Evolutionary conservation across 2,888 invertebrate genomes (phyloP).

Genomic region (Amblyjoppa proteus): DNA sequence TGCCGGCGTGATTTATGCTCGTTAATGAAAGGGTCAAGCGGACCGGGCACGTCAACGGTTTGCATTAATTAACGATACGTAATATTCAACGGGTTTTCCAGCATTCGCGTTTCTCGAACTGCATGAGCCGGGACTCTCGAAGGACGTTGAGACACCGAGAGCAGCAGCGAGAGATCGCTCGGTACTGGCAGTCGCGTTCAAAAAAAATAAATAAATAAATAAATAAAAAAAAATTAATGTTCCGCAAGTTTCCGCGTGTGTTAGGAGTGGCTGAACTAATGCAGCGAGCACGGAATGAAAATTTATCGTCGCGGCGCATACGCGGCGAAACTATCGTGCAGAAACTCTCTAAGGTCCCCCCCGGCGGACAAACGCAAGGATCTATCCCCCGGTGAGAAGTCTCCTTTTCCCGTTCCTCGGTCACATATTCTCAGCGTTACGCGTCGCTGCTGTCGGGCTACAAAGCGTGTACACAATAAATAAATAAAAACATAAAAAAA

Average conservation of each 20-base stretch:
- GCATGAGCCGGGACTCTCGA: slow-evolving; percentile 42
- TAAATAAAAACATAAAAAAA: too few relatives aligned
- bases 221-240: slow-evolving; percentile 53
- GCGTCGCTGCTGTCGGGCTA: slow-evolving; percentile 48
- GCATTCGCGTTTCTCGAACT: slow-evolving; percentile 9
- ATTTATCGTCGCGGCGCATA: slow-evolving; percentile 75
- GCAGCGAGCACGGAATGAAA: slow-evolving; percentile 74
- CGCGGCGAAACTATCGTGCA: slow-evolving; percentile 6
- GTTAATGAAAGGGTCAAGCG: slow-evolving; percentile 49
- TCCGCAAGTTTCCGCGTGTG: slow-evolving; percentile 74
- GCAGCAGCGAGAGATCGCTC: slow-evolving; percentile 5
- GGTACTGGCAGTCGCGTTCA: slow-evolving; percentile 5
- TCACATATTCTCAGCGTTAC: slow-evolving; percentile 39
- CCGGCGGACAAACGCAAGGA: slow-evolving; percentile 7
- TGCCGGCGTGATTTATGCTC: slow-evolving; percentile 43
- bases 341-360: slow-evolving; percentile 5
- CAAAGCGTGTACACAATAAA: not conserved
- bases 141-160: slow-evolving; percentile 33
- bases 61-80: slow-evolving; percentile 44
- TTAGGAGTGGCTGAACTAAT: slow-evolving; percentile 74
- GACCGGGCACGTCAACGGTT: slow-evolving; percentile 35
- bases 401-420: slow-evolving; percentile 35
- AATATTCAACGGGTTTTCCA: slow-evolving; percentile 33
- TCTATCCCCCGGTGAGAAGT: slow-evolving; percentile 13
- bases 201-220: slow-evolving; percentile 42